phyloP scores from a whole-genome alignment of 1,140 invertebrate genomes.

The Stegodyphus mimosarum region DNA sequence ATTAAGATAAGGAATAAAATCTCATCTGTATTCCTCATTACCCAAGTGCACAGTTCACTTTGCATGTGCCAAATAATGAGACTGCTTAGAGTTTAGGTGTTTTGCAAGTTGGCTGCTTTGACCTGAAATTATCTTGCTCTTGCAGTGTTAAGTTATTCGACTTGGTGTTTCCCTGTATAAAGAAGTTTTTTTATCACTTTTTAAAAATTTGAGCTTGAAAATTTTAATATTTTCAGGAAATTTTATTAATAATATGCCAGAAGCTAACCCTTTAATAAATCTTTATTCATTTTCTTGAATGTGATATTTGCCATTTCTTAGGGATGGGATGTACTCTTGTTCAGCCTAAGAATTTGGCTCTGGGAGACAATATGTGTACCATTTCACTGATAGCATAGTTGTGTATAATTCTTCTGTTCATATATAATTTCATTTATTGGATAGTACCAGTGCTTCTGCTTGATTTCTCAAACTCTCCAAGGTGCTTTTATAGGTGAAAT shows the following conservation, averaged over 20 bases:
- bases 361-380: conserved; percentile 22
- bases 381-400: conserved; percentile 51
- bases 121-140: conserved; percentile 41
- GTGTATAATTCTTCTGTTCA: conserved; percentile 36
- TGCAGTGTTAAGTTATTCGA: conserved; percentile 42
- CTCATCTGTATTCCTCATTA: conserved; percentile 36
- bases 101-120: conserved; percentile 54
- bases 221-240: conserved; percentile 59
- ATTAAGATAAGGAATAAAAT: conserved; percentile 6
- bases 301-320: conserved; percentile 61
- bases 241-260: conserved; percentile 56
- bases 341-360: conserved; percentile 1
- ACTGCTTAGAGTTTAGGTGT: conserved; percentile 13
- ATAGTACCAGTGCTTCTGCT: background rate
- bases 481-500: conserved; percentile 40
- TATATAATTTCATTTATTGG: conserved; percentile 6
- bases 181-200: conserved; percentile 52
- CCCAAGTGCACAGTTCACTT: conserved; percentile 54
- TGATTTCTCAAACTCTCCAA: conserved; percentile 44
- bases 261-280: conserved; percentile 54
- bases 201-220: conserved; percentile 60
- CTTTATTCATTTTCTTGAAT: conserved; percentile 57
- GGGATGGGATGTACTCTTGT: conserved; percentile 31
- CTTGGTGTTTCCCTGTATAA: conserved; percentile 46
- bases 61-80: conserved; percentile 52